phyloP scores from a whole-genome alignment of 1,140 invertebrate genomes.

The Drosophila sproati region DNA sequence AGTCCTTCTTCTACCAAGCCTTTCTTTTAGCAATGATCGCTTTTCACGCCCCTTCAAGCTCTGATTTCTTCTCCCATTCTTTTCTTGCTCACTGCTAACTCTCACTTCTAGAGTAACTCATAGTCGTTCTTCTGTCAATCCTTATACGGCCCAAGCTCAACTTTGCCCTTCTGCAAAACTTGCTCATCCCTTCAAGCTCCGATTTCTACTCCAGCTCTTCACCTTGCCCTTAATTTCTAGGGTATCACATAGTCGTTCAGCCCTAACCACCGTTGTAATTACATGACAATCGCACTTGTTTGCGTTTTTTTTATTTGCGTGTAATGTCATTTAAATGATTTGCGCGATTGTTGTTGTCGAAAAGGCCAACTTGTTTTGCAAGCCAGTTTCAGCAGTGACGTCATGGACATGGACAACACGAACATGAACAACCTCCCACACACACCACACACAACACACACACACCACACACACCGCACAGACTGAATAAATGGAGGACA shows the following conservation, averaged over 20 bases:
- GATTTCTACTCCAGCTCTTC: no score
- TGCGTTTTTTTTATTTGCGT: slow-evolving; percentile 77
- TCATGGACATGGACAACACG: slow-evolving; percentile 51
- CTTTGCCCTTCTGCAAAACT: neutral
- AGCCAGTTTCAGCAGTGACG: slow-evolving; percentile 66
- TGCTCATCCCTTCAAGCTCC: neutral
- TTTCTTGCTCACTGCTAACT: no score
- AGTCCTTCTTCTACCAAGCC: no score
- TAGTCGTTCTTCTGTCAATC: no score
- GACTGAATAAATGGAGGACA: slow-evolving; percentile 6
- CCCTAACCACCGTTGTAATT: neutral
- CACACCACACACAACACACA: no score
- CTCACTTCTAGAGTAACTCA: no score
- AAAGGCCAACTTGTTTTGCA: slow-evolving; percentile 78
- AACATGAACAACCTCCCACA: slow-evolving; percentile 54
- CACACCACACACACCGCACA: slow-evolving; percentile 11
- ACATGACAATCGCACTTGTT: slow-evolving; percentile 41
- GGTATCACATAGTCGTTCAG: slow-evolving; percentile 6
- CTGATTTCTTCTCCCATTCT: no score
- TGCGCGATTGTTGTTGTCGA: slow-evolving; percentile 65
- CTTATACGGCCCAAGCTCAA: no score
- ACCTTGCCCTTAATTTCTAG: neutral
- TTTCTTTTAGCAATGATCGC: no score
- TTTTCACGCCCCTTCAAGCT: no score
- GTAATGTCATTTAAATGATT: slow-evolving; percentile 83